A percentile compares a stretch with the other conserved stretches of the same genome.
Evolutionary conservation across 1,140 invertebrate species (phyloP).

Genomic region (Trinorchestia longiramus): DNA sequence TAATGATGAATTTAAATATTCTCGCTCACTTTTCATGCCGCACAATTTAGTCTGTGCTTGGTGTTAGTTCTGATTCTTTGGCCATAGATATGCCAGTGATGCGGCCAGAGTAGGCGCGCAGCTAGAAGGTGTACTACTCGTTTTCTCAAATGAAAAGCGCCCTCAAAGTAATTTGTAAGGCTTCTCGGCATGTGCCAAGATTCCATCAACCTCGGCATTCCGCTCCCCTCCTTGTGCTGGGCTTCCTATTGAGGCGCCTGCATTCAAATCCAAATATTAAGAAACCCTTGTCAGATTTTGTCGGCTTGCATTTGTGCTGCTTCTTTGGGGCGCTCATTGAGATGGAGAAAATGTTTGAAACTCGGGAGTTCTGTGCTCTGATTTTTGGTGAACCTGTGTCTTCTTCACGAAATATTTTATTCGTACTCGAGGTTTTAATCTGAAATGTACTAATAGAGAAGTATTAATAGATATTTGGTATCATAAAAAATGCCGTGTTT

Average conservation of each 20-base stretch:
- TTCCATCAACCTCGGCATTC: background rate
- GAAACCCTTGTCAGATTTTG: background rate
- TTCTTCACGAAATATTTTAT: background rate
- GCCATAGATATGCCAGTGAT: background rate
- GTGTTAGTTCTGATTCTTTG: background rate
- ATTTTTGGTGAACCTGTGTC: background rate
- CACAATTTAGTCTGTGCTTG: background rate
- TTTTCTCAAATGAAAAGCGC: background rate
- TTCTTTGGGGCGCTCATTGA: background rate
- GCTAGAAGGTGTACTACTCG: background rate
- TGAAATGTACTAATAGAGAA: background rate
- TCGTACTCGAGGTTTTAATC: background rate
- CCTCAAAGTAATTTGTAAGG: background rate
- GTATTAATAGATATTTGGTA: background rate
- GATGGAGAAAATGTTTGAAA: background rate
- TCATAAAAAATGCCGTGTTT: background rate
- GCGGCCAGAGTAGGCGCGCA: background rate
- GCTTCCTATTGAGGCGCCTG: background rate
- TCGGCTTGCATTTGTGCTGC: background rate
- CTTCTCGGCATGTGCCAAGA: background rate
- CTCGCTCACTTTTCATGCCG: background rate
- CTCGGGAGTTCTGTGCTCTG: background rate
- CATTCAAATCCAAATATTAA: conserved; percentile 2
- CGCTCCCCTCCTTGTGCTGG: background rate
- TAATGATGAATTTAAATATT: background rate